Base-by-base conservation (phyloP, 2,888 invertebrate species). In the Flexamia atlantica region DNA sequence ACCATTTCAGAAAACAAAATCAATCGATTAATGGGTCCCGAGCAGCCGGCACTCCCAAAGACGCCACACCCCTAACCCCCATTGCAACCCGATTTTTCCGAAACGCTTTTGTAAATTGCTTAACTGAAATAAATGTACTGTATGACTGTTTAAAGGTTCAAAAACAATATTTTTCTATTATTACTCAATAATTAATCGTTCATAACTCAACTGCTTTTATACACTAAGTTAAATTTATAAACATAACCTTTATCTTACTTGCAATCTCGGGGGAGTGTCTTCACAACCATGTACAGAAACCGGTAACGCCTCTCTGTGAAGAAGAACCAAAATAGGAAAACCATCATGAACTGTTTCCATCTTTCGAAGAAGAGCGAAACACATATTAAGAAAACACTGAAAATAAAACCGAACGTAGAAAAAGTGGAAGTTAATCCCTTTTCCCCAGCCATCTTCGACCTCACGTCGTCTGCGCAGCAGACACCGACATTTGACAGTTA, bases 251-350 rank as follows among this genome's bases (percentile, higher is more conserved):
- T 4, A 12, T 91, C 92, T 94, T 90, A 95, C 95, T 91, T 92
- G 74, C 94, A 87, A 91, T 97, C 97, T 85, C 97, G 92, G 0
- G 94, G 94, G 0, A 92, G 91, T 0, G 97, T 97, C 88, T 91
- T 93, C 25, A 92, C 88, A 3, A 95, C 95, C 57, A 97, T 92
- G 89, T 95, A 95, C 86, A 95, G 92, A 95, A 95, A 96, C 87
- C 93, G 92, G 90, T 93, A 94, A 57, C 93, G 92, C 86, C 95
- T 95, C 85, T 94, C 94, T 10, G 93, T 92, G 74, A 94, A 90
- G 81, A 95, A 89, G 88, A 57, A 94, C 93, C 74, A 72, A 36
- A 83, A 74, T 12, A 72, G 72, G 32, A 36, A 53, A n/a, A 79
- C 32, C 30, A 79, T 79, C 32, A 79, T 57, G 23, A 79, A 79